phyloP scores from a whole-genome alignment of 2,888 invertebrate species.

The Harpagoxenus sublaevis region DNA sequence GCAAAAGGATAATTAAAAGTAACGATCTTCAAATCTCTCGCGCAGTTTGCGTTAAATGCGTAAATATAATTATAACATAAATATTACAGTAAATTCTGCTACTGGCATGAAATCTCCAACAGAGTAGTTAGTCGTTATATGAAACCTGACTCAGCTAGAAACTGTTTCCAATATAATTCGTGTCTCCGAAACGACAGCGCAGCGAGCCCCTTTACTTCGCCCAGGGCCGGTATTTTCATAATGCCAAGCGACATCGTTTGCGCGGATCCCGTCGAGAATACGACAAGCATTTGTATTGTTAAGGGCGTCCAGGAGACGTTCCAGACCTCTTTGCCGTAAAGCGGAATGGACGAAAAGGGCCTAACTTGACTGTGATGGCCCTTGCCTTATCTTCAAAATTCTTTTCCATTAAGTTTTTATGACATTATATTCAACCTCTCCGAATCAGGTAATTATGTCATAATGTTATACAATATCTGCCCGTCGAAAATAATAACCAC shows the following conservation, averaged over 20 bases:
- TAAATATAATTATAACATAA: constrained; percentile 21
- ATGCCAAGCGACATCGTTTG: constrained; percentile 71
- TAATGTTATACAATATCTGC: neutral
- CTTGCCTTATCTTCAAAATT: constrained; percentile 57
- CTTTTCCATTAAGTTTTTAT: constrained; percentile 67
- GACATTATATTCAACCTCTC: constrained; percentile 5
- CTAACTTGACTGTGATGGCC: constrained; percentile 46
- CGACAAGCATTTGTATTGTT: constrained; percentile 72
- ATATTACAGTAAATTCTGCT: neutral
- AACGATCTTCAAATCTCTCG: neutral
- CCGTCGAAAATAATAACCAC: constrained; percentile 1
- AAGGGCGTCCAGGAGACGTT: constrained; percentile 70
- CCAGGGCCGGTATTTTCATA: constrained; percentile 75
- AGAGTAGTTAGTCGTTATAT: constrained; percentile 33
- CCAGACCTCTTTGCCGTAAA: constrained; percentile 65
- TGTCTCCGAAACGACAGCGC: constrained; percentile 55
- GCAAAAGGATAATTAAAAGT: neutral
- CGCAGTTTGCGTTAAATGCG: neutral
- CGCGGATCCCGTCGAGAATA: constrained; percentile 70
- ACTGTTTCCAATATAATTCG: constrained; percentile 78
- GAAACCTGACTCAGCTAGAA: constrained; percentile 55
- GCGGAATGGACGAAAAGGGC: constrained; percentile 66
- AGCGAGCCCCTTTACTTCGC: constrained; percentile 63
- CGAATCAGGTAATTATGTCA: constrained; percentile 12
- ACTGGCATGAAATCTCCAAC: constrained; percentile 4